Evolutionary conservation across 2,888 invertebrate genomes (phyloP).

Genomic region (Venusia cambrica): DNA sequence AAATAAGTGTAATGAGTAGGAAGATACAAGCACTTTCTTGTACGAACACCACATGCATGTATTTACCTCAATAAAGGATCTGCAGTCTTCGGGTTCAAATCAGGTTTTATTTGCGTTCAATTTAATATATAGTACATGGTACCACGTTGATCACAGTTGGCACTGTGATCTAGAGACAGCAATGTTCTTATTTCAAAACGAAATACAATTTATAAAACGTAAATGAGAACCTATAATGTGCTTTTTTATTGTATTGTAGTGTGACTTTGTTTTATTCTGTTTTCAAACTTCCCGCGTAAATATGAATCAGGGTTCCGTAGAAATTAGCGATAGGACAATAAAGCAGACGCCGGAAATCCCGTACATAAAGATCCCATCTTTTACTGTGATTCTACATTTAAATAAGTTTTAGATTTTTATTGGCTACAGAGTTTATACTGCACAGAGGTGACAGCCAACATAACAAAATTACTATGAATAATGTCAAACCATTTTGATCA

Average conservation of each 20-base stretch:
- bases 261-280: constrained; percentile 5
- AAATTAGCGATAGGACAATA: constrained; percentile 56
- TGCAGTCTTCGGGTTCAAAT: constrained; percentile 4
- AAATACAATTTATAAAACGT: too few relatives aligned
- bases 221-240: too few relatives aligned
- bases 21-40: constrained; percentile 26
- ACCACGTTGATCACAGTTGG: too few relatives aligned
- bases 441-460: constrained; percentile 21
- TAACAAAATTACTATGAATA: not conserved
- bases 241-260: too few relatives aligned
- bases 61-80: constrained; percentile 18
- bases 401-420: constrained; percentile 66
- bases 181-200: too few relatives aligned
- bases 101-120: not conserved
- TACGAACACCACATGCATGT: constrained; percentile 16
- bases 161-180: too few relatives aligned
- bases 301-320: constrained; percentile 51
- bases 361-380: constrained; percentile 73
- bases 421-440: constrained; percentile 43
- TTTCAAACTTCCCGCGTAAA: constrained; percentile 16
- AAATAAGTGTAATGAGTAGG: constrained; percentile 26
- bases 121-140: too few relatives aligned
- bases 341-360: constrained; percentile 72
- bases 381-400: constrained; percentile 66
- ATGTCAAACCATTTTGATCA: not conserved